These are phyloP conservation scores for Xestia sexstrigata DNA, from an alignment of 2,888 invertebrate genomes.

Conservation along the genomic window DNA sequence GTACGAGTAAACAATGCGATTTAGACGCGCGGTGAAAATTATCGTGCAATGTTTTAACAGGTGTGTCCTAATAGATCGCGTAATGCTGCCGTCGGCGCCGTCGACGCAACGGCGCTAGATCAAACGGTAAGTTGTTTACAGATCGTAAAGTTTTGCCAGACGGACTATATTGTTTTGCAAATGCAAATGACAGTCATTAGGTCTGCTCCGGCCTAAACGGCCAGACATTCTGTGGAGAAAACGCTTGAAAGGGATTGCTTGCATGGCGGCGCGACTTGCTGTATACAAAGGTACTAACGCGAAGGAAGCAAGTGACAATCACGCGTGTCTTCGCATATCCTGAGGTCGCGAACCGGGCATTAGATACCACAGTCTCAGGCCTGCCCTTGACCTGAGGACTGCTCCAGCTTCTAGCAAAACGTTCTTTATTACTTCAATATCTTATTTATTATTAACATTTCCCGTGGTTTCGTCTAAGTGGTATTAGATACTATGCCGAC, in stretches of 20 bases:
- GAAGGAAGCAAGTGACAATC: not conserved
- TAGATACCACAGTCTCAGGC: not conserved
- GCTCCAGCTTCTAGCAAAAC: not conserved
- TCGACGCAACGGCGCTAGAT: too few relatives aligned
- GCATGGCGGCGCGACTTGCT: not conserved
- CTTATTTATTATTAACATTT: slow-evolving; percentile 26
- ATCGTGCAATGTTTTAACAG: not conserved
- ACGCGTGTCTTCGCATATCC: not conserved
- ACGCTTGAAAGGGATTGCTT: not conserved
- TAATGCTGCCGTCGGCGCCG: too few relatives aligned
- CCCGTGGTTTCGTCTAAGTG: slow-evolving; percentile 22
- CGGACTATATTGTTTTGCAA: not conserved
- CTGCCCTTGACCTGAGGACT: not conserved
- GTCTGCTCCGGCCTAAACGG: not conserved
- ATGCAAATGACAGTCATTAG: not conserved
- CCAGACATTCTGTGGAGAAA: not conserved
- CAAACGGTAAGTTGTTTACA: too few relatives aligned
- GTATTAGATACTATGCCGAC: slow-evolving; percentile 3
- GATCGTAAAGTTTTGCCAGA: not conserved
- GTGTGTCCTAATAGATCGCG: not conserved
- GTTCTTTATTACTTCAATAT: slow-evolving; percentile 6
- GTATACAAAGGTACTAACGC: not conserved
- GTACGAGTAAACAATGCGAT: not conserved
- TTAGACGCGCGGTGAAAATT: not conserved
- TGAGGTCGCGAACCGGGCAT: not conserved